Evolutionary conservation across 92 coral and sea anemone species (phyloP).

Genomic region (Epizoanthus scotinus): DNA sequence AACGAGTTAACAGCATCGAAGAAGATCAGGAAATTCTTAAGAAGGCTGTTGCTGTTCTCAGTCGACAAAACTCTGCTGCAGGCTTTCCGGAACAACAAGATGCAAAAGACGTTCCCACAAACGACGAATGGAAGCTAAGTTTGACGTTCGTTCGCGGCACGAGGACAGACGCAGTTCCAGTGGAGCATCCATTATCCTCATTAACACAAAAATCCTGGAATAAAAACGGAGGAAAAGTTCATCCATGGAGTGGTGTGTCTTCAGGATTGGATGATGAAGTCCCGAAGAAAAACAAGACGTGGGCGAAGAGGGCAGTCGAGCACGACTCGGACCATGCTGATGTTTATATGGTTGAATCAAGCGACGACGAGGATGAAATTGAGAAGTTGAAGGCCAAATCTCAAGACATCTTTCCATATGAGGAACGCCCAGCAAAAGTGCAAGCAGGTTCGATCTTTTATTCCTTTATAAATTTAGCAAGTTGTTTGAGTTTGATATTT

Average conservation of each 20-base stretch:
- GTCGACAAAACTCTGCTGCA: slow-evolving; percentile 24
- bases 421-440: no score
- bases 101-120: background rate
- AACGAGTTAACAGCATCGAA: slow-evolving; percentile 14
- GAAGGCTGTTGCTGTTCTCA: background rate
- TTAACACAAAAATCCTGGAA: background rate
- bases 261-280: background rate
- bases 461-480: no score
- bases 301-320: slow-evolving; percentile 13
- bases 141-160: background rate
- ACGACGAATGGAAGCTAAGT: slow-evolving; percentile 7
- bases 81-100: slow-evolving; percentile 31
- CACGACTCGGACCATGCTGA: slow-evolving; percentile 1
- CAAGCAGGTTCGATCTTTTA: no score
- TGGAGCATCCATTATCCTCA: slow-evolving; percentile 28
- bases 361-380: no score
- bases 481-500: no score
- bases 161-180: background rate
- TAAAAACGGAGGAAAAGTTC: background rate
- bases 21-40: background rate
- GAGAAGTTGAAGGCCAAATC: background rate
- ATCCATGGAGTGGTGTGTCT: slow-evolving; percentile 5
- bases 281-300: background rate
- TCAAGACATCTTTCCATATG: background rate
- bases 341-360: background rate